Evolutionary conservation across 2,113 vertebrate species (phyloP).

Genomic region (Anseranas semipalmata): DNA sequence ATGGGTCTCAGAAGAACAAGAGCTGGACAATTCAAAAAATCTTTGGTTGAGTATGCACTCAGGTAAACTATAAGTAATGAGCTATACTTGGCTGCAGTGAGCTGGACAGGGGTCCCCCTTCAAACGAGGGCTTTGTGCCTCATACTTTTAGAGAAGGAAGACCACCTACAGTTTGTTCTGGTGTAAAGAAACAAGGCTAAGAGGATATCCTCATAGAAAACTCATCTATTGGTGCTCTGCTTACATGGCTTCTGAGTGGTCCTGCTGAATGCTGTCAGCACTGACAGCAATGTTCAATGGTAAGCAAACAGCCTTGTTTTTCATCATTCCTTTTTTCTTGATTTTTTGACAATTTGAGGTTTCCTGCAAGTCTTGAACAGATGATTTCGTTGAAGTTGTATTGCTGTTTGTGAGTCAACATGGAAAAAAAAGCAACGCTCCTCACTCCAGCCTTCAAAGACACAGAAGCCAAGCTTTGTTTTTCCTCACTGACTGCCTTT

Average conservation of each 20-base stretch:
- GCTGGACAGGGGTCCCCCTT: background rate
- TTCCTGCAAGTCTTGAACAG: background rate
- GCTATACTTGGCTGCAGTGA: fast-evolving
- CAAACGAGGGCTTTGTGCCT: background rate
- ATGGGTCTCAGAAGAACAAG: background rate
- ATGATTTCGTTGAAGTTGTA: background rate
- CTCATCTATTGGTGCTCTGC: background rate
- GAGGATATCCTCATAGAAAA: background rate
- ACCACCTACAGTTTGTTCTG: background rate
- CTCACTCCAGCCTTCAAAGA: background rate
- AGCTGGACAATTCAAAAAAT: background rate
- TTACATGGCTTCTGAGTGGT: background rate
- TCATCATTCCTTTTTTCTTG: background rate
- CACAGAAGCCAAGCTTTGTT: background rate
- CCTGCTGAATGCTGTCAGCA: background rate
- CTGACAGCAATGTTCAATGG: background rate
- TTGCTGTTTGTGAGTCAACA: background rate
- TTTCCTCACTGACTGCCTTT: background rate
- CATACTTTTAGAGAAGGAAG: background rate
- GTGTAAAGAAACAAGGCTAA: background rate
- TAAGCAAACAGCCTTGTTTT: background rate
- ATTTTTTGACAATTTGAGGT: background rate
- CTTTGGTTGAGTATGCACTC: background rate
- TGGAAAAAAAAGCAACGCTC: background rate
- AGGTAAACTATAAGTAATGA: background rate